These are phyloP conservation scores for Alauda arvensis DNA, from an alignment of 2,797 vertebrate genomes.

Conservation along the genomic window DNA sequence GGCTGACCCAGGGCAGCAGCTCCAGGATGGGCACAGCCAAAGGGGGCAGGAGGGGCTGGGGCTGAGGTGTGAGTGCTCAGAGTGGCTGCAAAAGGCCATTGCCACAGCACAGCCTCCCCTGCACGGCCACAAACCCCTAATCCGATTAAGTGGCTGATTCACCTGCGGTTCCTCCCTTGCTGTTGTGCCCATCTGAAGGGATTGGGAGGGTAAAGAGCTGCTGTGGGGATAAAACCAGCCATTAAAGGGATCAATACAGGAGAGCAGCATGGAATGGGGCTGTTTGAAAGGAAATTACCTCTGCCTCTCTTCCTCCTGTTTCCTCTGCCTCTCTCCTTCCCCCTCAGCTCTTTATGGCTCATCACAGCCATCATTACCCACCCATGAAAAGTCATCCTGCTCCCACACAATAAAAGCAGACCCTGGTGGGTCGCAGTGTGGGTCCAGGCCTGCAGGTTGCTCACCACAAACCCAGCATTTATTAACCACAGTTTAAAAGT, in stretches of 20 bases:
- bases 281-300: background rate
- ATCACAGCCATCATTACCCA: background rate
- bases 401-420: background rate
- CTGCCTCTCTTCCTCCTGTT: background rate
- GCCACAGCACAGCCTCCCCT: accelerated
- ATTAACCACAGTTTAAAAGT: background rate
- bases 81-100: background rate
- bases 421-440: accelerated
- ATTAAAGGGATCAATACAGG: background rate
- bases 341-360: background rate
- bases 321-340: background rate
- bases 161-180: background rate
- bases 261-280: background rate
- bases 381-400: background rate
- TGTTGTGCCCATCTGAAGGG: accelerated
- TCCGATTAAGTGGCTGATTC: background rate
- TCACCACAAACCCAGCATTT: background rate
- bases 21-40: background rate
- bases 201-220: background rate
- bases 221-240: background rate
- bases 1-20: too few relatives aligned
- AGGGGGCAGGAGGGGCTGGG: background rate
- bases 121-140: background rate
- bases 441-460: background rate
- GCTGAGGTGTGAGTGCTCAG: background rate